phyloP scores from a whole-genome alignment of 2,797 vertebrate genomes.

The Pangasius larnaudii region DNA sequence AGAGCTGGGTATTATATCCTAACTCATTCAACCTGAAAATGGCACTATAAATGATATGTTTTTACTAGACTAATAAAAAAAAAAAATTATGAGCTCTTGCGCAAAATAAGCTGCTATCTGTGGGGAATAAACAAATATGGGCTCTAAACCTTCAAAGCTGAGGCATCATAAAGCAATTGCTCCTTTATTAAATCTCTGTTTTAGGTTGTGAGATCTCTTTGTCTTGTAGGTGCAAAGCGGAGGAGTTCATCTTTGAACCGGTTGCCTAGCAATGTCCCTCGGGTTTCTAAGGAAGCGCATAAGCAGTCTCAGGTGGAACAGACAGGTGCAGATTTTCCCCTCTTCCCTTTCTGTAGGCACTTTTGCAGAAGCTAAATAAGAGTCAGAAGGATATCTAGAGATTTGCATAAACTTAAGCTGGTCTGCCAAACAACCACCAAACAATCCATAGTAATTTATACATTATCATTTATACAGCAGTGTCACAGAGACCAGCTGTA shows the following conservation, averaged over 20 bases:
- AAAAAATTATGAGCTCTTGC: background rate
- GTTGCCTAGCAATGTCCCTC: constrained; percentile 84
- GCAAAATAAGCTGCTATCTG: background rate
- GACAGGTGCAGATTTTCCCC: constrained; percentile 81
- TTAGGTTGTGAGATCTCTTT: constrained; percentile 73
- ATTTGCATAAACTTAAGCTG: background rate
- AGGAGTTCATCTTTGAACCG: constrained; percentile 90
- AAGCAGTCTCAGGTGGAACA: constrained; percentile 83
- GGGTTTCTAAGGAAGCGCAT: constrained; percentile 80
- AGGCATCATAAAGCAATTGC: background rate
- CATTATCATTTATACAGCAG: background rate
- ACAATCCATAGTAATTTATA: background rate
- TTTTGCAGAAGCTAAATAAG: background rate
- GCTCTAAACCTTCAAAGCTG: background rate
- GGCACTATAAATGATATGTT: background rate
- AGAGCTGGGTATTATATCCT: background rate
- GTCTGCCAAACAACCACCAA: background rate
- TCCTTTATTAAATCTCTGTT: constrained; percentile 39
- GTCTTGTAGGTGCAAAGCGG: constrained; percentile 83
- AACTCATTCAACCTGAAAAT: background rate
- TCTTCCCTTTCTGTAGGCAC: constrained; percentile 42
- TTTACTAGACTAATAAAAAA: background rate
- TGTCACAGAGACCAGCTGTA: background rate
- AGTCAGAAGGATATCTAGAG: background rate
- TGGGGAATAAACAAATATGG: background rate